Conservation (phyloP, 2,888 invertebrate genomes). For the Athalia rosae region DNA sequence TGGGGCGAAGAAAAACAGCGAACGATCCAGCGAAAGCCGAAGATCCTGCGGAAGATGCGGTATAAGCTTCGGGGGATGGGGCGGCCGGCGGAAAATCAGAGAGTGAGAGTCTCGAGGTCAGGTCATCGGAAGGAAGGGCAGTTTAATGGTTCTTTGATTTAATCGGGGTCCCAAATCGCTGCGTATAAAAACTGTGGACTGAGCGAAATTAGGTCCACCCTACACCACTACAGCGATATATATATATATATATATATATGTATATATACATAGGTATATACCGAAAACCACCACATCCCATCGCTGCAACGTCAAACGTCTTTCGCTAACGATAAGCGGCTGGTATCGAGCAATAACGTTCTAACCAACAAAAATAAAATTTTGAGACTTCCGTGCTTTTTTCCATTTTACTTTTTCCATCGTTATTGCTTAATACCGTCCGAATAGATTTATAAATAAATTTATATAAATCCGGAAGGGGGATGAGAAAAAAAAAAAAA, state of each 20-base stretch:
- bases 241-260: no score
- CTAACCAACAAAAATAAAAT: no score
- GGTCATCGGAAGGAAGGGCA: constrained; percentile 31
- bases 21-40: constrained; percentile 24
- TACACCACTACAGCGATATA: no score
- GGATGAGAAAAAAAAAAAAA: background rate
- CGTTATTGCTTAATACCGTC: no score
- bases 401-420: constrained; percentile 10
- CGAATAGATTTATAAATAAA: background rate
- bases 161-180: constrained; percentile 41
- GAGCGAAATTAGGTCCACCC: constrained; percentile 36
- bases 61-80: no score
- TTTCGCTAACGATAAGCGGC: no score
- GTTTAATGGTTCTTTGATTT: constrained; percentile 44
- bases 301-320: no score
- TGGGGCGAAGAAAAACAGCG: constrained; percentile 32
- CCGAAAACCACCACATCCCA: no score
- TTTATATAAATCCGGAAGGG: background rate
- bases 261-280: no score
- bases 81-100: no score
- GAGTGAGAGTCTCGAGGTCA: background rate
- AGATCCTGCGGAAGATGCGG: no score
- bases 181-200: constrained; percentile 43
- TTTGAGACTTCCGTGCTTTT: constrained; percentile 28
- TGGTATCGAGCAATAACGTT: no score